Base-by-base conservation (phyloP, 2,797 vertebrate species). In the Melanotaenia pygmaea region DNA sequence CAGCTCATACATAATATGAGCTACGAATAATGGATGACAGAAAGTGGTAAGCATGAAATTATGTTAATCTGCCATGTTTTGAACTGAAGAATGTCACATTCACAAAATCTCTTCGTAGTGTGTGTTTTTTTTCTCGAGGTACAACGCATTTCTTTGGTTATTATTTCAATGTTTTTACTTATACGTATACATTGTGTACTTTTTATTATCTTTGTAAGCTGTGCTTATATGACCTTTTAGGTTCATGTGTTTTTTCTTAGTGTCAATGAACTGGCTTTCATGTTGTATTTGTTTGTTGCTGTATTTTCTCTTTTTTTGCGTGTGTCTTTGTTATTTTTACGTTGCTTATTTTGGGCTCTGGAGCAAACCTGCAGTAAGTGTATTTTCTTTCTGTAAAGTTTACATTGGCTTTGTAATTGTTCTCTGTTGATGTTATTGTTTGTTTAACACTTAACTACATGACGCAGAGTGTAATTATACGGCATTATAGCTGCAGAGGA, bases 121-220 rank as follows among this genome's bases (percentile, higher is more conserved):
- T 45, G 16, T 43, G 3, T 43, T 43, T 16, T 14, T 43, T 37
- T 43, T 59, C 28, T 83, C 64, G 90, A 88, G 95, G 95, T 95
- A 95, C 94, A 91, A 79, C 77, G 72, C 78, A 76, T 91, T 66
- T 83, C 81, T 80, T 76, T 65, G 66, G 84, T 81, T 85, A 70
- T 84, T 77, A 76, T 69, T 67, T 78, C 80, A 57, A 71, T 72
- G 50, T 87, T 84, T 57, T 91, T 90, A 82, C 85, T 82, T 86
- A 28, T 28, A 28, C 28, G 81, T 86, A 87, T 93, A 93, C 82
- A 83, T 92, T 84, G 93, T 95, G 94, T 94, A 94, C 92, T 94
- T 95, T 94, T 93, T 57, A 87, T 88, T 91, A 76, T 94, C 88
- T 88, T 93, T 95, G 95, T 97, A 96, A 96, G 94, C 95, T 96